Percentiles rank a stretch among this genome's conserved stretches.
These are phyloP conservation scores for Acronicta leporina DNA, from an alignment of 2,888 invertebrate species.

Conservation along the genomic window DNA sequence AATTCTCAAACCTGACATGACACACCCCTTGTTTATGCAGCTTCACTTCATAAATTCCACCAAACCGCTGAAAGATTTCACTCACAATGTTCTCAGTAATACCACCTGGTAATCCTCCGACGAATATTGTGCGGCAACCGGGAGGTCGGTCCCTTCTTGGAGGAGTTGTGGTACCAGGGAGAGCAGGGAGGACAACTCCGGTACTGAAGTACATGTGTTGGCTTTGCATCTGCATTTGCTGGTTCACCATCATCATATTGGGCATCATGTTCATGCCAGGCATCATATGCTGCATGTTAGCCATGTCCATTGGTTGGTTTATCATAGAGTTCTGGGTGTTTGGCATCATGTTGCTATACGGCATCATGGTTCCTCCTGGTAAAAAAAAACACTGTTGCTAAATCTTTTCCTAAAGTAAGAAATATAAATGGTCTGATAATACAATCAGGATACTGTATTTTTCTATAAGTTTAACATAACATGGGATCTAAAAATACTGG, in stretches of 20 bases:
- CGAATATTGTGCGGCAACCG: constrained; percentile 97
- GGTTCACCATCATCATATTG: constrained; percentile 84
- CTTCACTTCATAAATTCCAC: constrained; percentile 81
- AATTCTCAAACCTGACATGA: constrained; percentile 95
- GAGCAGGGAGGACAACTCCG: constrained; percentile 95
- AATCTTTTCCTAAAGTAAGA: too few species aligned
- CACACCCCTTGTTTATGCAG: constrained; percentile 97
- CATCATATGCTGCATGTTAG: constrained; percentile 56
- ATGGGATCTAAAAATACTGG: too few species aligned
- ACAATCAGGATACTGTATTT: too few species aligned
- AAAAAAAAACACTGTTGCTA: too few species aligned
- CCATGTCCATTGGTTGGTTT: constrained; percentile 62
- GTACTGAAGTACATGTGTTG: constrained; percentile 89
- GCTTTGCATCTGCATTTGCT: constrained; percentile 61
- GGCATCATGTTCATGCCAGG: constrained; percentile 54
- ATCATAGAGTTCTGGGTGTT: constrained; percentile 54
- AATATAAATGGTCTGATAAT: too few species aligned
- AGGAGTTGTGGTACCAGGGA: constrained; percentile 94
- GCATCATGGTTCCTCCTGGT: constrained; percentile 64
- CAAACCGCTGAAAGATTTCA: constrained; percentile 95
- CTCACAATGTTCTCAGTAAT: constrained; percentile 94
- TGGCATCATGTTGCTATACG: constrained; percentile 58
- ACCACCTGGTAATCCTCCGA: constrained; percentile 97
- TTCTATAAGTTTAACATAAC: too few species aligned
- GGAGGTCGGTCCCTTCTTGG: constrained; percentile 95